Evolutionary conservation across 92 coral and sea anemone genomes (phyloP), one percentile per base, ranked within the genome.

Genomic region (Phymanthus crucifer): DNA sequence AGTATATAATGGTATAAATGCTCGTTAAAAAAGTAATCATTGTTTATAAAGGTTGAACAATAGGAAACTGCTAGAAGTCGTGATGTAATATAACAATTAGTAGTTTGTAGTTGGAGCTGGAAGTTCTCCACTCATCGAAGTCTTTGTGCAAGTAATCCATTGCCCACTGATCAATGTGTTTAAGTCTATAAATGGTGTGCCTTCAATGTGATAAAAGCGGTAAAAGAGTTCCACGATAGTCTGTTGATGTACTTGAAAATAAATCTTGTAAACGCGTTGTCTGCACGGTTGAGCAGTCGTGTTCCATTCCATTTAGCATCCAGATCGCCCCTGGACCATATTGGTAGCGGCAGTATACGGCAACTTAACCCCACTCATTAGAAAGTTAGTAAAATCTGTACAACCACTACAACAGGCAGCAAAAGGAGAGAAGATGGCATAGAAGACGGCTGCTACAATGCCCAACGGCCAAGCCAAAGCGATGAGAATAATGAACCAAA

Each of bases 391-490:
- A 36, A 95, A 85, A 71, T 94, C 98, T 48, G 88, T 78, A 87
- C 96, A 95, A 14, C 92, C 94, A 40, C 29, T 85, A 78, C 98
- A 95, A 77, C 98, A 95, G 11, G 98, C 98, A 18, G 97, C 89
- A 46, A 95, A 95, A 32, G 98, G 98, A 47, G 98, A 93, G 72
- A 95, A 86, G 50, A 93, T 58, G 67, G 97, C 98, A 80, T 95
- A 95, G 72, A 95, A 72, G 29, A 95, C 94, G 7, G 98, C 99
- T 31, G 98, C 99, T 27, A 90, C 69, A 66, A 93, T 91, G 3
- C 98, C 99, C 43, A 93, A 79, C 1, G 98, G 99, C 99, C 99
- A 95, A 33, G 96, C 99, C 3, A 95, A 34, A 21, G 83, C 86
- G 32, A 95, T 43, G 13, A 95, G 89, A 73, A 89, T 70, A 31